Evolutionary conservation across 2,797 vertebrate genomes (phyloP), one percentile per base, ranked within the genome.

Genomic region (Sebastes flavidus): DNA sequence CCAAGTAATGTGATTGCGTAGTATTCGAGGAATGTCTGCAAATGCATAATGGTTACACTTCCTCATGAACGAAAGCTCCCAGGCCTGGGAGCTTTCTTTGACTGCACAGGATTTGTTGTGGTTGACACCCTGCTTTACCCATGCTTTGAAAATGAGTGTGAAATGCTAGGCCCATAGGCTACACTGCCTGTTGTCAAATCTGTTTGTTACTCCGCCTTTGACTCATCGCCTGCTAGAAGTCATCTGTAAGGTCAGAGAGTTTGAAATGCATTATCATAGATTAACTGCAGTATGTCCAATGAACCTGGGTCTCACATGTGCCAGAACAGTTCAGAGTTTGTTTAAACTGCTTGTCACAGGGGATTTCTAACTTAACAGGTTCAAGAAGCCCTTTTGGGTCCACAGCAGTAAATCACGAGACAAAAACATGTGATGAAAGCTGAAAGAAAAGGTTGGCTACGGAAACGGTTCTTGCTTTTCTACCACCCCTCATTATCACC

Each of bases 201-300:
- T 62, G 55, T 58, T 59, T 91, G 85, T 72, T 87, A 16, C 73
- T 71, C 59, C 16, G 7, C 71, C 84, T 86, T 78, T 85, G 78
- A 83, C 80, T 87, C 72, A 81, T 80, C 38, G 27, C 68, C 81
- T 75, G 82, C 58, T 59, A 90, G 55, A 61, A 79, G 81, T 85
- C 80, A 72, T 82, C 75, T 84, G 82, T 61, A 70, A 54, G 80
- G 84, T 88, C 88, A 86, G 32, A 76, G 54, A 27, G 59, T 70
- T 54, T 84, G 13, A 69, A 76, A 68, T 14, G 56, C 32, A 46
- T 24, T 49, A 36, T 49, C 49, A 42, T 24, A 30, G 68, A 82
- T 22, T 10, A 59, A 61, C 25, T 30, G 60, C 55, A 75, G 76
- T 8, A 0, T 22, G 34, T 72, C 32, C 2, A 24, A 63, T 56